Conservation (phyloP, 2,797 vertebrate genomes). For the Eulemur coronatus region DNA sequence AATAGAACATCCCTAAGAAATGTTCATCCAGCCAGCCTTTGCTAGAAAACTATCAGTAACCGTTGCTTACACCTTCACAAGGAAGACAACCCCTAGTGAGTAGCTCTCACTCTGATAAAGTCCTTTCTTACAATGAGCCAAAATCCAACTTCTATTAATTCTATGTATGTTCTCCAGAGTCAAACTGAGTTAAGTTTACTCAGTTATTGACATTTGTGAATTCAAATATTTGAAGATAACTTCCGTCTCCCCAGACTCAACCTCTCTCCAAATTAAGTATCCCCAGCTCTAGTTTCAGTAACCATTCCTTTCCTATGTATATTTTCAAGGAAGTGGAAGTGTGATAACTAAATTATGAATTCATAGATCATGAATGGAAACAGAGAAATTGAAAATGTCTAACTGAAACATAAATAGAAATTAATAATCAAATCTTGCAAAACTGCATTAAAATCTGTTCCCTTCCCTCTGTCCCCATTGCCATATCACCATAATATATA, state of each 20-base stretch:
- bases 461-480: neutral
- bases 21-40: neutral
- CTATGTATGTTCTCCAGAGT: neutral
- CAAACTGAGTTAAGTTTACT: conserved; percentile 5
- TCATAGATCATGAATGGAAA: neutral
- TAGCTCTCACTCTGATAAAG: neutral
- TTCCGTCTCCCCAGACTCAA: neutral
- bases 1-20: neutral
- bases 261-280: neutral
- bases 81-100: neutral
- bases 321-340: neutral
- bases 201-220: neutral
- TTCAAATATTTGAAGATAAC: conserved; percentile 58
- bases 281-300: neutral
- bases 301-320: neutral
- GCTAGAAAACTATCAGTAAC: neutral
- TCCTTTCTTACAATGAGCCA: neutral
- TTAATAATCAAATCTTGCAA: neutral
- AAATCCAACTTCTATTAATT: neutral
- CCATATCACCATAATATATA: neutral
- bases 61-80: neutral
- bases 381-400: neutral
- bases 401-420: neutral
- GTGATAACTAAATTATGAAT: neutral
- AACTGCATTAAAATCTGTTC: neutral